These are phyloP conservation scores for Chaetogeoica ovagalla DNA, from an alignment of 2,888 invertebrate genomes.

Conservation along the genomic window DNA sequence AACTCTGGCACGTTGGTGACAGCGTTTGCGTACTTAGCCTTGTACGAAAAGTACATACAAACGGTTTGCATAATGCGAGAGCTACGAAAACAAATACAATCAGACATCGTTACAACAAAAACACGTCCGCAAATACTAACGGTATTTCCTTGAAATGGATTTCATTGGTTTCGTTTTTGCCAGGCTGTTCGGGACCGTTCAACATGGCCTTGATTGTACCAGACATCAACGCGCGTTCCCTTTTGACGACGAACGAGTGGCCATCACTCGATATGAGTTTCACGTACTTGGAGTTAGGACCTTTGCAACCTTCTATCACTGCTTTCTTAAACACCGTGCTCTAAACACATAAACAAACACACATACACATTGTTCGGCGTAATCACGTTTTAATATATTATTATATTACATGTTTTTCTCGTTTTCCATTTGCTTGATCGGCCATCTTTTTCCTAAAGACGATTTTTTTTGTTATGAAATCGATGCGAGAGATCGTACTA, in stretches of 20 bases:
- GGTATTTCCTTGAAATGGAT: conserved; percentile 99
- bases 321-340: conserved; percentile 61
- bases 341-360: too few species aligned
- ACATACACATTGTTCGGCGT: too few species aligned
- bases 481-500: not conserved
- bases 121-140: conserved; percentile 65
- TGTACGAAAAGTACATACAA: conserved; percentile 99
- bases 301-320: conserved; percentile 96
- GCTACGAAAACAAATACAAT: conserved; percentile 61
- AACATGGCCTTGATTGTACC: conserved; percentile 99
- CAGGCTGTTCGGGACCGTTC: conserved; percentile 96
- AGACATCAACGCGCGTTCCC: conserved; percentile 96
- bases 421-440: not conserved
- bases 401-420: too few species aligned
- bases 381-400: not conserved
- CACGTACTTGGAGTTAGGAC: conserved; percentile 83
- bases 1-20: conserved; percentile 99
- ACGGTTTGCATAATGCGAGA: conserved; percentile 98
- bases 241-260: conserved; percentile 97
- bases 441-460: not conserved
- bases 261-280: conserved; percentile 63
- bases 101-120: not conserved
- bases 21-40: conserved; percentile 95
- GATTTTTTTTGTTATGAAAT: not conserved
- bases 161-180: conserved; percentile 98